These are phyloP conservation scores for Stenchaetothrips biformis DNA, from an alignment of 2,888 invertebrate species.

Conservation along the genomic window DNA sequence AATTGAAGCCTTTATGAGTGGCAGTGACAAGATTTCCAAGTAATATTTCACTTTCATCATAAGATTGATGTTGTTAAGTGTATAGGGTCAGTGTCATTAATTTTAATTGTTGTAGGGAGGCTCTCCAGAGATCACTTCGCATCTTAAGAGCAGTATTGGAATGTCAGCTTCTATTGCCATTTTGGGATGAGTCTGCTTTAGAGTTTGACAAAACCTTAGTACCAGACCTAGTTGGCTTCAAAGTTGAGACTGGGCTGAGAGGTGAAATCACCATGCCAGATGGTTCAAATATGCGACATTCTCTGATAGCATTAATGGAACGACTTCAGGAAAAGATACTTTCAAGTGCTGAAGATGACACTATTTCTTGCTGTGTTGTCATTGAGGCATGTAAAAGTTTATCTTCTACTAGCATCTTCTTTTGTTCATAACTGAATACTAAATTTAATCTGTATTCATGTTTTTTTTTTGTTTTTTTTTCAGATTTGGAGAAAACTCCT, in stretches of 20 bases:
- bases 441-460: no score
- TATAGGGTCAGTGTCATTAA: neutral
- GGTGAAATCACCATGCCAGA: conserved; percentile 53
- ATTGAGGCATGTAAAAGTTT: neutral
- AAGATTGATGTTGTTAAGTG: neutral
- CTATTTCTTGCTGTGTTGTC: conserved; percentile 56
- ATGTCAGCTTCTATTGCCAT: conserved; percentile 63
- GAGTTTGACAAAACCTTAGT: conserved; percentile 50
- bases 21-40: conserved; percentile 51
- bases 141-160: conserved; percentile 62
- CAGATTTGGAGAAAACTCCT: conserved; percentile 65
- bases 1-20: conserved; percentile 53
- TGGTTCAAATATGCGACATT: conserved; percentile 64
- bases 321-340: conserved; percentile 62
- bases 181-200: conserved; percentile 60
- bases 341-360: conserved; percentile 68
- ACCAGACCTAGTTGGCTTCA: conserved; percentile 41
- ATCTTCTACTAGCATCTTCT: no score
- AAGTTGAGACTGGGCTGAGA: conserved; percentile 49
- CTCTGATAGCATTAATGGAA: conserved; percentile 56
- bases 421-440: neutral
- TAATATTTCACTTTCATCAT: conserved; percentile 33
- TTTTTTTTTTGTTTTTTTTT: conserved; percentile 36
- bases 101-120: conserved; percentile 52
- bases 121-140: conserved; percentile 61